Evolutionary conservation across 2,888 invertebrate species (phyloP).

Genomic region (Pomacea canaliculata): DNA sequence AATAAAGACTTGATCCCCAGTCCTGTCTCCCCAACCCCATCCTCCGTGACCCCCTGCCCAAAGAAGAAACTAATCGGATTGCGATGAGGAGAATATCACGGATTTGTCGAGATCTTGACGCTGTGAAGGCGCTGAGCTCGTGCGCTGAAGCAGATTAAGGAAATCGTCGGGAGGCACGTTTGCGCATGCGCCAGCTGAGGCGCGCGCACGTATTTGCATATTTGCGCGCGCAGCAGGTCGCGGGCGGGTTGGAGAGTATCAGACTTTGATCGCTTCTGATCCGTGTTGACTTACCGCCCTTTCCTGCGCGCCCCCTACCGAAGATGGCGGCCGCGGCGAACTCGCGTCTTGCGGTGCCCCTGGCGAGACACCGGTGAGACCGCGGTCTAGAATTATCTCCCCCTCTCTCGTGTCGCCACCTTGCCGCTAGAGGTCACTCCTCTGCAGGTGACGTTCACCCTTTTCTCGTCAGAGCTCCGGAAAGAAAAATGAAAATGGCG

Average conservation of each 20-base stretch:
- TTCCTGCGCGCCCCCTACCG: conserved; percentile 18
- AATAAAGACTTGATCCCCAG: too few relatives aligned
- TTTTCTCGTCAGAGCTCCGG: conserved; percentile 10
- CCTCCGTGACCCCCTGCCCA: too few relatives aligned
- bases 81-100: too few relatives aligned
- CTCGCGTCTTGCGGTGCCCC: conserved; percentile 11
- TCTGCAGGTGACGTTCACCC: conserved; percentile 15
- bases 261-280: conserved; percentile 27
- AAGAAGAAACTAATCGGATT: too few relatives aligned
- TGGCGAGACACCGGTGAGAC: conserved; percentile 15
- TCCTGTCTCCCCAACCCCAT: too few relatives aligned
- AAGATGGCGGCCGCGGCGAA: conserved; percentile 24
- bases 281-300: conserved; percentile 30
- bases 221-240: conserved; percentile 22
- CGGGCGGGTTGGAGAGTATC: conserved; percentile 26
- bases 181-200: conserved; percentile 5
- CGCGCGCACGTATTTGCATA: conserved; percentile 20
- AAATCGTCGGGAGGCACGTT: background rate
- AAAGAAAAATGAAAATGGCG: too few relatives aligned
- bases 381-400: conserved; percentile 19
- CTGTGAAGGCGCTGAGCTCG: background rate
- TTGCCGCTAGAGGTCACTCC: conserved; percentile 20
- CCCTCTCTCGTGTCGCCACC: conserved; percentile 13
- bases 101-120: too few relatives aligned
- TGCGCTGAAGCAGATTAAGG: background rate